These are phyloP conservation scores for Mobula hypostoma DNA, from an alignment of 2,113 vertebrate genomes.

Conservation along the genomic window DNA sequence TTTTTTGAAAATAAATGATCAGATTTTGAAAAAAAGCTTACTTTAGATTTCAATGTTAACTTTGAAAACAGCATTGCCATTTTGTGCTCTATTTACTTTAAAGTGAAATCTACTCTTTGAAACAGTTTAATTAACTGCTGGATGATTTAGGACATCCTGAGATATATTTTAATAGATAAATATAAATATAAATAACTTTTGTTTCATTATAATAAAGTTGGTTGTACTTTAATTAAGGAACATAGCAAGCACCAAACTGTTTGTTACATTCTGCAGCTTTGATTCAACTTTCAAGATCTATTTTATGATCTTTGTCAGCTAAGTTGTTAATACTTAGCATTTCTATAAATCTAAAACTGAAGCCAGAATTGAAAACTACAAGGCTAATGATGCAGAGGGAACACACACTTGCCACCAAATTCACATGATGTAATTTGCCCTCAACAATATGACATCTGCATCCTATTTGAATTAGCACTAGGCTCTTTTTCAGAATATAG, in stretches of 20 bases:
- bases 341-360: not conserved
- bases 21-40: too few species aligned
- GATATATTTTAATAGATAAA: not conserved
- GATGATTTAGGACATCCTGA: not conserved
- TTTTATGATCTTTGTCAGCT: too few species aligned
- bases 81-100: not conserved
- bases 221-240: not conserved
- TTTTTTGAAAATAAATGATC: not conserved
- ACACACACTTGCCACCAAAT: not conserved
- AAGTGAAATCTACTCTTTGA: not conserved
- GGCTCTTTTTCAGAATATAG: not conserved
- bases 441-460: not conserved
- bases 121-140: not conserved
- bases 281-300: not conserved
- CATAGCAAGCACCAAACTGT: not conserved
- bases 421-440: not conserved
- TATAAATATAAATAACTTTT: too few species aligned
- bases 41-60: not conserved
- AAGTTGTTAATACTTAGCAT: not conserved
- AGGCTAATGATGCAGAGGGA: not conserved
- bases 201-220: not conserved
- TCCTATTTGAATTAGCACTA: not conserved
- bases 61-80: not conserved
- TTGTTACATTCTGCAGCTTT: not conserved
- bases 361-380: not conserved